These are phyloP conservation scores for Dallia pectoralis DNA, from an alignment of 2,797 vertebrate species.

Conservation along the genomic window DNA sequence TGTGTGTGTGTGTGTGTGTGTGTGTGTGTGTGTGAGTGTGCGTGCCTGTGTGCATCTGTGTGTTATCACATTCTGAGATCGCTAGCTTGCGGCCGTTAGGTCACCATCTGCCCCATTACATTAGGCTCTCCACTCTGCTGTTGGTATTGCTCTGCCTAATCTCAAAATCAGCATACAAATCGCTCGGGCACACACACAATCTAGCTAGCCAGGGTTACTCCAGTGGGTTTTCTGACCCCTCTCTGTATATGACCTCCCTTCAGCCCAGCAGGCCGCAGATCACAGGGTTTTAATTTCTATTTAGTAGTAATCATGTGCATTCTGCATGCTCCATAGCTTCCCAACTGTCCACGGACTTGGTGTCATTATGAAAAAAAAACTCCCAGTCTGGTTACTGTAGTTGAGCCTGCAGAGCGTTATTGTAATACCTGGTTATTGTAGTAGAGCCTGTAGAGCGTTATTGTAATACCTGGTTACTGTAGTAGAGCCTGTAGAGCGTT, in stretches of 20 bases:
- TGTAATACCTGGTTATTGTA: slow-evolving; percentile 50
- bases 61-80: slow-evolving; percentile 65
- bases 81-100: slow-evolving; percentile 52
- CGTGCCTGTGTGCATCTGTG: slow-evolving; percentile 17
- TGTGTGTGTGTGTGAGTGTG: slow-evolving; percentile 26
- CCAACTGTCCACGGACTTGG: background rate
- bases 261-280: slow-evolving; percentile 17
- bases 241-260: slow-evolving; percentile 44
- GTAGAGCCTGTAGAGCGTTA: slow-evolving; percentile 47
- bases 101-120: slow-evolving; percentile 67
- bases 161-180: slow-evolving; percentile 21
- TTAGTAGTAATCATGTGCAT: slow-evolving; percentile 8
- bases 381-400: slow-evolving; percentile 10
- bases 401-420: slow-evolving; percentile 47
- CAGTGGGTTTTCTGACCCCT: slow-evolving; percentile 35
- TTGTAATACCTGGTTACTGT: slow-evolving; percentile 50
- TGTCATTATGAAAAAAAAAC: background rate
- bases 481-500: slow-evolving; percentile 48
- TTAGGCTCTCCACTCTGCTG: slow-evolving; percentile 20
- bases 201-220: slow-evolving; percentile 45
- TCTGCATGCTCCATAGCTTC: slow-evolving; percentile 2
- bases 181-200: slow-evolving; percentile 5
- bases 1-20: background rate
- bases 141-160: background rate
- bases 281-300: slow-evolving; percentile 4